Evolutionary conservation across 1,140 invertebrate species (phyloP).

Genomic region (Caenorhabditis briggsae): DNA sequence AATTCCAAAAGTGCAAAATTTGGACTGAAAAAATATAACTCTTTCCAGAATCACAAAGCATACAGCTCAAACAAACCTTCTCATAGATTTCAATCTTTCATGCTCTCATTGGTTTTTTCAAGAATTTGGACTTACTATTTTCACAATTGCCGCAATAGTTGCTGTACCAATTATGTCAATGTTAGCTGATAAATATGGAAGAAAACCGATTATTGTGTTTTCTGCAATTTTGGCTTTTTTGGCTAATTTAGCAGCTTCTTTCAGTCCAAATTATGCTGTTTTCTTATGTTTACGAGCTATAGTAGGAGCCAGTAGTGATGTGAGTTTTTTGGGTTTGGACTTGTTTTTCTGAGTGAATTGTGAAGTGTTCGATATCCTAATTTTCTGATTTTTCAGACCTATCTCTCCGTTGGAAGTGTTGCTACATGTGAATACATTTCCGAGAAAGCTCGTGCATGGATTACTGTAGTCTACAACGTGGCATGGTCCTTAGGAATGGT

Average conservation of each 20-base stretch:
- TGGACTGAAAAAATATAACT: neutral
- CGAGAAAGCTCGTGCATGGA: constrained; percentile 29
- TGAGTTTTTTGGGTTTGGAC: neutral
- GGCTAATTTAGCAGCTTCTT: neutral
- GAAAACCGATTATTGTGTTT: constrained; percentile 31
- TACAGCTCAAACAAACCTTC: neutral
- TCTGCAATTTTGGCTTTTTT: neutral
- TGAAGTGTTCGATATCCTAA: too few species aligned
- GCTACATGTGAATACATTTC: constrained; percentile 31
- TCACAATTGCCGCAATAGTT: neutral
- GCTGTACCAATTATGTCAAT: constrained; percentile 40
- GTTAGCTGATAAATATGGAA: constrained; percentile 22
- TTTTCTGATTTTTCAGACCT: neutral
- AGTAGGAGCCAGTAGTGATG: constrained; percentile 26
- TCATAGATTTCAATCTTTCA: neutral
- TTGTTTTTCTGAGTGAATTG: too few species aligned
- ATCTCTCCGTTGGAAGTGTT: constrained; percentile 26
- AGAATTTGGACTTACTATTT: constrained; percentile 18
- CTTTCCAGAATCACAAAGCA: constrained; percentile 8
- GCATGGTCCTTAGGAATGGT: constrained; percentile 33
- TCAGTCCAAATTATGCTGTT: constrained; percentile 25
- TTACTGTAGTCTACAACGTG: constrained; percentile 47
- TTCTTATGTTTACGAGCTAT: constrained; percentile 1
- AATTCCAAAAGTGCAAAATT: too few species aligned
- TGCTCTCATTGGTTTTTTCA: constrained; percentile 50